These are phyloP conservation scores for Muscicapa comitata DNA, from an alignment of 2,797 vertebrate genomes.

Conservation along the genomic window DNA sequence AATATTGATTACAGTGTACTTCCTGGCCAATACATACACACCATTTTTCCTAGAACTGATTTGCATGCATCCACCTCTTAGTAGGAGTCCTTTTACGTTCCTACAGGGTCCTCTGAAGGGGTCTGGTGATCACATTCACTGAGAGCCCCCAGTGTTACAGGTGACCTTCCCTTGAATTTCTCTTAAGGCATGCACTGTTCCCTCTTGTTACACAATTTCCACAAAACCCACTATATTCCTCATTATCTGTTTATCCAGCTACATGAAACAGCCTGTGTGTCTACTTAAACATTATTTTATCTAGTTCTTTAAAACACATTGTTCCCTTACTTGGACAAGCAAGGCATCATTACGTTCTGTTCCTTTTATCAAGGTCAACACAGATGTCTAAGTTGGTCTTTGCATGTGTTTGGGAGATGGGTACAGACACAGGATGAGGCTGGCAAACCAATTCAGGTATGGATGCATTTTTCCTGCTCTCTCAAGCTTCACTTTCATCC, in stretches of 20 bases:
- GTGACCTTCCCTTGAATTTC: not conserved
- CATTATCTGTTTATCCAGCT: not conserved
- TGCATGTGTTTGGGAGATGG: fast-evolving
- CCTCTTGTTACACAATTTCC: not conserved
- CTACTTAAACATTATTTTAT: not conserved
- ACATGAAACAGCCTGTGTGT: not conserved
- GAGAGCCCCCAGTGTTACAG: not conserved
- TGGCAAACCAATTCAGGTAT: not conserved
- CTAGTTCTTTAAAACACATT: not conserved
- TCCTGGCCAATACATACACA: not conserved
- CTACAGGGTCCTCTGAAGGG: not conserved
- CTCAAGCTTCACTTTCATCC: not conserved
- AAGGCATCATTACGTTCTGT: not conserved
- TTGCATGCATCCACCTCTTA: not conserved
- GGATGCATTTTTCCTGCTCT: not conserved
- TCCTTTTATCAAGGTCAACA: not conserved
- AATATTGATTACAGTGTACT: not conserved
- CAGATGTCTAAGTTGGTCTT: fast-evolving
- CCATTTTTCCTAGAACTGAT: not conserved
- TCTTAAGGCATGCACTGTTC: not conserved
- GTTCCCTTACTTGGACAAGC: not conserved
- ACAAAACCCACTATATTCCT: not conserved
- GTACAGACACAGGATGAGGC: not conserved
- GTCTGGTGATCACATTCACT: too few species aligned
- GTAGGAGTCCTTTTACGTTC: not conserved